Evolutionary conservation across 2,797 vertebrate species (phyloP).

Genomic region (Brotula barbata): DNA sequence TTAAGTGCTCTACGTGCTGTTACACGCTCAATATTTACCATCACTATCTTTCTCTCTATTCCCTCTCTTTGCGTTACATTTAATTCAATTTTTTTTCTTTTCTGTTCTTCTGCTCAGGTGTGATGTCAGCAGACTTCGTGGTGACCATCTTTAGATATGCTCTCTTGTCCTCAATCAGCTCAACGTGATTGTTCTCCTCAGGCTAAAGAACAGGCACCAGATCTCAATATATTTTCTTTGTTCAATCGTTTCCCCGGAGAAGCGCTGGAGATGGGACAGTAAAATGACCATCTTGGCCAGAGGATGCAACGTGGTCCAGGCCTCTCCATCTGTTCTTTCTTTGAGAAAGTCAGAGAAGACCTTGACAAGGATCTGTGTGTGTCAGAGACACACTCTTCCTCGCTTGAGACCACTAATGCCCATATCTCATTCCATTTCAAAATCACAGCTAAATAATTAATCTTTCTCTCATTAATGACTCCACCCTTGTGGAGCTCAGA

Average conservation of each 20-base stretch:
- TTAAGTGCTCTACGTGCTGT: background rate
- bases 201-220: slow-evolving; percentile 51
- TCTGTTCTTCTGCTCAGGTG: background rate
- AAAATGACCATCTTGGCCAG: slow-evolving; percentile 24
- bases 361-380: slow-evolving; percentile 12
- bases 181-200: slow-evolving; percentile 56
- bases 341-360: slow-evolving; percentile 41
- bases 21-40: too few species aligned
- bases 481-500: slow-evolving; percentile 31
- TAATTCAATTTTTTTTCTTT: background rate
- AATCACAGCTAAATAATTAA: slow-evolving; percentile 57
- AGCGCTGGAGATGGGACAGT: slow-evolving; percentile 15
- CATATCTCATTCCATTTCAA: slow-evolving; percentile 8
- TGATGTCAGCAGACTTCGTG: slow-evolving; percentile 8
- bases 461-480: slow-evolving; percentile 27
- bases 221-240: slow-evolving; percentile 53
- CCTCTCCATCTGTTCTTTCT: slow-evolving; percentile 15
- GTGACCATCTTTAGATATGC: slow-evolving; percentile 48
- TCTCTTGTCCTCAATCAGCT: slow-evolving; percentile 61
- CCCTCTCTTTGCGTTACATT: too few species aligned
- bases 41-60: too few species aligned
- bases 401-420: background rate
- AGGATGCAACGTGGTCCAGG: slow-evolving; percentile 6
- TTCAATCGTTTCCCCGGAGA: slow-evolving; percentile 55
- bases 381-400: background rate